Base-by-base conservation (phyloP, 2,797 vertebrate species). In the Takifugu rubripes region DNA sequence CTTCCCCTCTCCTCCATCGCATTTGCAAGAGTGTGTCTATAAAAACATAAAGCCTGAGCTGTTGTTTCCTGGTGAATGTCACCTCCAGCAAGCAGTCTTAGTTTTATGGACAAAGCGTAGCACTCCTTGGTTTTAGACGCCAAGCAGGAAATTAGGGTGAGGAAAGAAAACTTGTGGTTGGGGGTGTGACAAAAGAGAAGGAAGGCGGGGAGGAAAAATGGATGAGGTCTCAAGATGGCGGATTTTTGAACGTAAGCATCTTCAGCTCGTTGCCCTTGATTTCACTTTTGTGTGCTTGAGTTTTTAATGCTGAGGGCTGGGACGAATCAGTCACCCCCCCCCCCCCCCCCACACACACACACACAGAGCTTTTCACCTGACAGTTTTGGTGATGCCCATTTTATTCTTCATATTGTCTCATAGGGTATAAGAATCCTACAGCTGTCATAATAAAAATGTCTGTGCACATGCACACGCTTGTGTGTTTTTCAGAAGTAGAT, bases 41-140 rank as follows among this genome's bases (percentile, higher is more conserved):
- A 14, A 40, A 14, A 40, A 14, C 12, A 40, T 8, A 33, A 12
- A 36, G 12, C 56, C 50, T 79, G 68, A 86, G 82, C 80, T 80
- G 66, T 31, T 55, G 9, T 16, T 74, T 85, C 26, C 61, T 64
- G 80, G 85, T 64, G 80, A 85, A 75, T 56, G 77, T 91, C 89
- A 92, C 91, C 87, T 90, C 90, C 70, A 77, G 75, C 64, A 64
- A 33, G 68, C 70, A 64, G 82, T 68, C 17, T 10, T 26, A 50
- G 6, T 42, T 44, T 52, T 31, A 61, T 40, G n/a, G 74, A 53
- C 33, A 56, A 54, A 69, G 56, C 64, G 67, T 46, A 36, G 64
- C 72, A 66, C 51, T 51, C 52, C 15, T 56, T 52, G 46, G 17
- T 49, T 68, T 50, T 53, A 64, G 71, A 66, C 63, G 17, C 15